Percentiles rank a stretch among this genome's conserved stretches.
phyloP scores from a whole-genome alignment of 1,140 invertebrate genomes.

The Trachelipus rathkii region DNA sequence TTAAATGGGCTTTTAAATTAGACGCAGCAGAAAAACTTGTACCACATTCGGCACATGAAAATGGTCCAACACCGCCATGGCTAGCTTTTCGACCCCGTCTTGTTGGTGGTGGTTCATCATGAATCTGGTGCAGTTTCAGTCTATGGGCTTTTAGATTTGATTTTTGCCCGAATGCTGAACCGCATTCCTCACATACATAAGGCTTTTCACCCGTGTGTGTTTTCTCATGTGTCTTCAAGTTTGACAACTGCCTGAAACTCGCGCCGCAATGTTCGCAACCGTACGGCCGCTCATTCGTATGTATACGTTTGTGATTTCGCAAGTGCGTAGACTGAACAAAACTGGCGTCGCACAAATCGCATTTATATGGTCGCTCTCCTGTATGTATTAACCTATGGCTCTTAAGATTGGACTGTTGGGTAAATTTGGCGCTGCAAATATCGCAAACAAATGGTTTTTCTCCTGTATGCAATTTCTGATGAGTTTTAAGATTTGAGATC shows the following conservation, averaged over 20 bases:
- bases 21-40: constrained; percentile 43
- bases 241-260: constrained; percentile 46
- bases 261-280: constrained; percentile 44
- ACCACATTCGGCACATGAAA: constrained; percentile 44
- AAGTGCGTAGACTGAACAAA: constrained; percentile 45
- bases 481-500: constrained; percentile 43
- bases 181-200: constrained; percentile 60
- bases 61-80: constrained; percentile 43
- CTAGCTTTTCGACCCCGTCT: constrained; percentile 39
- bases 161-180: constrained; percentile 63
- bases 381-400: constrained; percentile 45
- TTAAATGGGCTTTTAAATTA: constrained; percentile 42
- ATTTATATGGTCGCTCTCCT: constrained; percentile 52
- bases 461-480: constrained; percentile 47
- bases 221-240: constrained; percentile 47
- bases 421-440: constrained; percentile 56
- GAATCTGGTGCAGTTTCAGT: constrained; percentile 40
- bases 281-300: constrained; percentile 50
- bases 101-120: constrained; percentile 26
- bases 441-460: constrained; percentile 58
- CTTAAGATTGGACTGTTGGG: constrained; percentile 43
- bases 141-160: constrained; percentile 50
- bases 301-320: constrained; percentile 44
- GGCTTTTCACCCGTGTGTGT: constrained; percentile 63
- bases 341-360: constrained; percentile 52